Conservation (phyloP, 2,797 vertebrate genomes). For the Catamblyrhynchus diadema region DNA sequence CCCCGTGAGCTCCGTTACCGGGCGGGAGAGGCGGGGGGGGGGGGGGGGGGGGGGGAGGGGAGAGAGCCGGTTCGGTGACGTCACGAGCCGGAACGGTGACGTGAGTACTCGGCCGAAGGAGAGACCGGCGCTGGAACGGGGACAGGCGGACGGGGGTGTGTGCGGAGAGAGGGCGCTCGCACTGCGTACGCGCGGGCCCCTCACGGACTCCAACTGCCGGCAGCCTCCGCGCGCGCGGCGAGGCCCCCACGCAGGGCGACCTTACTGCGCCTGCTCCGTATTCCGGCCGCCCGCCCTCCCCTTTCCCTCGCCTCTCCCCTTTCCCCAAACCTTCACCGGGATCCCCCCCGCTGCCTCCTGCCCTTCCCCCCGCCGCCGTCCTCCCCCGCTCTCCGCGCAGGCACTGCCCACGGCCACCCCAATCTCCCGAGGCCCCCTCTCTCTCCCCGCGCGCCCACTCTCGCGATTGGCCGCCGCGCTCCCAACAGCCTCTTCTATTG, state of each 20-base stretch:
- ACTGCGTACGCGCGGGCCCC: background rate
- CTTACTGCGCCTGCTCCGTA: rapidly evolving
- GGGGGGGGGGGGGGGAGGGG: too few relatives aligned
- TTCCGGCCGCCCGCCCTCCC: rapidly evolving
- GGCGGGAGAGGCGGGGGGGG: too few relatives aligned
- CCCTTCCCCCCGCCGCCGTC: background rate
- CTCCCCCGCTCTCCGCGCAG: background rate
- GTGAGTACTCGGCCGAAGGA: too few relatives aligned
- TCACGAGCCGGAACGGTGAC: too few relatives aligned
- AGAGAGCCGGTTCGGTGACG: too few relatives aligned
- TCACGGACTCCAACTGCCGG: background rate
- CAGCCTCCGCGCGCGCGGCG: background rate
- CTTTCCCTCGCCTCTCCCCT: rapidly evolving
- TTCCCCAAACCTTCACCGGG: background rate
- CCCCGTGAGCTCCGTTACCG: too few relatives aligned
- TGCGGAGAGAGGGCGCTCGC: too few relatives aligned
- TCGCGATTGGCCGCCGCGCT: background rate
- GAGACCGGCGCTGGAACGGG: too few relatives aligned
- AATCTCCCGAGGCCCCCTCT: rapidly evolving
- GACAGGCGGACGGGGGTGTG: too few relatives aligned
- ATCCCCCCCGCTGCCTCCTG: too few relatives aligned
- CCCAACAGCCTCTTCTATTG: rapidly evolving
- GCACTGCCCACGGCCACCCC: background rate
- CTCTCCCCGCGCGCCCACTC: background rate
- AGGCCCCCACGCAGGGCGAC: background rate